These are phyloP conservation scores for Drepana falcataria DNA, from an alignment of 2,888 invertebrate genomes.

Conservation along the genomic window DNA sequence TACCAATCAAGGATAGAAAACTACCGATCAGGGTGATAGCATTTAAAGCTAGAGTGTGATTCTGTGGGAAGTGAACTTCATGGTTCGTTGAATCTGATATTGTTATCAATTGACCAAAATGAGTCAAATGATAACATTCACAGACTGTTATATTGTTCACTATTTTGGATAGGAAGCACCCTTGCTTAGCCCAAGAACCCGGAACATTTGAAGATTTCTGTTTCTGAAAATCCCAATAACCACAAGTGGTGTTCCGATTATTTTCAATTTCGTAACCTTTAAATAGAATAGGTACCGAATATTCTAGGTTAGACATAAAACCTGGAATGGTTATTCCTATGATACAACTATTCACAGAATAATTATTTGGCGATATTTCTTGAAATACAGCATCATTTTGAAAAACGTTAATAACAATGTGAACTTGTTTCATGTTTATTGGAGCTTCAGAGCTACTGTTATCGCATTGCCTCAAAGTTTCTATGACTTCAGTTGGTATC, in stretches of 20 bases:
- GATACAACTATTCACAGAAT: slow-evolving; percentile 67
- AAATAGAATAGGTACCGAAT: slow-evolving; percentile 76
- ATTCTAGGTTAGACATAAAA: slow-evolving; percentile 71
- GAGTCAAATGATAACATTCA: slow-evolving; percentile 79
- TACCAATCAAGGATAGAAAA: slow-evolving; percentile 76
- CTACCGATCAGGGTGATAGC: slow-evolving; percentile 79
- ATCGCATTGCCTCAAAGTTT: slow-evolving; percentile 41
- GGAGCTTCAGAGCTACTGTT: slow-evolving; percentile 23
- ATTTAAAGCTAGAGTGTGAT: slow-evolving; percentile 69
- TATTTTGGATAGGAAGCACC: slow-evolving; percentile 59
- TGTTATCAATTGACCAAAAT: slow-evolving; percentile 79
- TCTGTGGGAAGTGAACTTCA: slow-evolving; percentile 18
- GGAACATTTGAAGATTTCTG: slow-evolving; percentile 25
- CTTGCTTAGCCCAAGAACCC: slow-evolving; percentile 78
- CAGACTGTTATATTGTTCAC: slow-evolving; percentile 49
- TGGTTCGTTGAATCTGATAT: slow-evolving; percentile 19
- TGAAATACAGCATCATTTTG: slow-evolving; percentile 77
- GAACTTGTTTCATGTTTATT: slow-evolving; percentile 29
- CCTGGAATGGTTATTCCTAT: slow-evolving; percentile 81
- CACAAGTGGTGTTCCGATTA: slow-evolving; percentile 53
- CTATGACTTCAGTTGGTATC: slow-evolving; percentile 62
- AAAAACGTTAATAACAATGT: slow-evolving; percentile 73
- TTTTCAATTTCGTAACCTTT: slow-evolving; percentile 30
- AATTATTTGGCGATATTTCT: slow-evolving; percentile 43
- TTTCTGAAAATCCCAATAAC: slow-evolving; percentile 77